phyloP scores from a whole-genome alignment of 2,797 vertebrate species.

The Poecilia velifera region DNA sequence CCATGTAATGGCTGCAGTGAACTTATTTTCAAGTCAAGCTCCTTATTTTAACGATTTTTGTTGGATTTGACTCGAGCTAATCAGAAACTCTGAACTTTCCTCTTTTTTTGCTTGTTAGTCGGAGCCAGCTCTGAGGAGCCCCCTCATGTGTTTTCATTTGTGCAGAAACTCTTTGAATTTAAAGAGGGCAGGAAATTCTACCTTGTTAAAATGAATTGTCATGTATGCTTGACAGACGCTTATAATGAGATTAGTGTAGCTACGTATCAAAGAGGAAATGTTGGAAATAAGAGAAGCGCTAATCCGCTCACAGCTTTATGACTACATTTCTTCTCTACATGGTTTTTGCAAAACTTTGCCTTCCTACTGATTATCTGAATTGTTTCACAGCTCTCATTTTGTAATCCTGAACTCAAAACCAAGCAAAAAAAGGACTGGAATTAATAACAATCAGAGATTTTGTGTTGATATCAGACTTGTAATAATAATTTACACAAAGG shows the following conservation, averaged over 20 bases:
- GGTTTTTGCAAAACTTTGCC: slow-evolving; percentile 54
- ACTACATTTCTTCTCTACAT: slow-evolving; percentile 55
- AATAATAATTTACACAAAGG: slow-evolving; percentile 27
- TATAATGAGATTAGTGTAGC: slow-evolving; percentile 79
- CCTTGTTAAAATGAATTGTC: slow-evolving; percentile 77
- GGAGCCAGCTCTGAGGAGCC: slow-evolving; percentile 54
- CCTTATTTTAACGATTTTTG: slow-evolving; percentile 62
- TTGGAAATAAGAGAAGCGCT: slow-evolving; percentile 68
- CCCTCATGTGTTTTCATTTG: slow-evolving; percentile 79
- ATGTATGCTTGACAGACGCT: slow-evolving; percentile 77
- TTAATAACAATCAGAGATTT: slow-evolving; percentile 26
- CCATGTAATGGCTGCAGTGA: slow-evolving; percentile 55
- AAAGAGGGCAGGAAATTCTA: slow-evolving; percentile 61
- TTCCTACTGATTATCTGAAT: slow-evolving; percentile 63
- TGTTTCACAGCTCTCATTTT: slow-evolving; percentile 54
- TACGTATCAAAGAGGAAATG: slow-evolving; percentile 71
- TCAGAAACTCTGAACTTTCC: slow-evolving; percentile 67
- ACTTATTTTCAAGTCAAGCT: slow-evolving; percentile 66
- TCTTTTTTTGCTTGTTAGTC: slow-evolving; percentile 63
- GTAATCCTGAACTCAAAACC: slow-evolving; percentile 55
- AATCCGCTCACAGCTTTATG: slow-evolving; percentile 66
- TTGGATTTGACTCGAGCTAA: slow-evolving; percentile 64
- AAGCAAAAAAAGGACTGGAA: slow-evolving; percentile 25
- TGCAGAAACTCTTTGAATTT: slow-evolving; percentile 53
- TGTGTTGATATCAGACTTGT: slow-evolving; percentile 36